Evolutionary conservation across 2,888 invertebrate genomes (phyloP), one percentile per base, ranked within the genome.

Genomic region (Chamaedrilus cognettii): DNA sequence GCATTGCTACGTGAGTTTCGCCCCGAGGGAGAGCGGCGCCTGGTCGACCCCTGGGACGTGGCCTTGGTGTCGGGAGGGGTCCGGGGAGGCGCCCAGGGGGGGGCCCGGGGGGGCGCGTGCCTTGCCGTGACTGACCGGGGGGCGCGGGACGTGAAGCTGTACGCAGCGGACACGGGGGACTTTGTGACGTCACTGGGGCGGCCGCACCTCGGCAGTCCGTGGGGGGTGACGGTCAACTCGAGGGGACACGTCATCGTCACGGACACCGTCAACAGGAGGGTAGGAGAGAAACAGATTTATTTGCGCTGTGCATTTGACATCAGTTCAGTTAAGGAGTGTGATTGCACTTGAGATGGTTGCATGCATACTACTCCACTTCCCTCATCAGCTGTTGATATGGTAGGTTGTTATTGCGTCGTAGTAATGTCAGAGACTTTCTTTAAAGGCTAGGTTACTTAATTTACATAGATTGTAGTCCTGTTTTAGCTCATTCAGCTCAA

Each of bases 81-180:
- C 4, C 80, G 81, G 66, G 74, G 77, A 32, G 79, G 77, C 49
- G 73, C 67, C 0, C 42, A 62, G 11, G 70, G 74, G 55, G 78
- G 42, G 19, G 42, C 7, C 19, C 5, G 42, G 35, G 60, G 60
- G 31, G 19, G 35, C 5, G 50, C 30, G 2, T 19, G 31, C 2
- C 70, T 80, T 2, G 80, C 78, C 4, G 77, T 81, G 5, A 78
- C 80, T 1, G 81, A 81, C 67, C 74, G 77, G 33, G 79, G 77
- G 49, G 73, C 67, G 0, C 42, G 59, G n/a, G 70, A 75, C 56
- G 78, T 81, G 3, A 80, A 79, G 58, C 11, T 42, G 19, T 42
- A 11, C 19, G 11, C 7, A 19, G 66, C 80, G 2, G 80, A 77
- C 64, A 72, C 71, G 32, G 62, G 65, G 0, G 68, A 74, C 30